Conservation (phyloP, 2,888 invertebrate genomes). For the Rhagonycha lutea region DNA sequence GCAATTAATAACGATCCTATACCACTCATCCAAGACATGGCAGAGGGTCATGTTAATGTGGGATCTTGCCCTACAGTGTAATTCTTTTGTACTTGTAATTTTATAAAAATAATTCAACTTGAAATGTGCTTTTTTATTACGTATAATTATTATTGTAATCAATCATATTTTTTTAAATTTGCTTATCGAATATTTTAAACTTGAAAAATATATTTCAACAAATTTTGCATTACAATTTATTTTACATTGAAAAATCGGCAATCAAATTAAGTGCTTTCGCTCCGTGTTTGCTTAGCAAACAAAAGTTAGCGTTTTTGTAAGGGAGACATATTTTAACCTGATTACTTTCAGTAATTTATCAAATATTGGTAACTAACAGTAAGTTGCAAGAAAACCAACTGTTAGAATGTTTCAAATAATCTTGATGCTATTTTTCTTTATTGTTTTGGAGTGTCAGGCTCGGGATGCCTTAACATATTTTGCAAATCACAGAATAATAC, state of each 20-base stretch:
- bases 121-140: constrained; percentile 1
- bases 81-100: neutral
- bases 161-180: neutral
- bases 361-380: neutral
- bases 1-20: constrained; percentile 62
- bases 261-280: neutral
- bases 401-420: neutral
- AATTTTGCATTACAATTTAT: neutral
- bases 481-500: constrained; percentile 1
- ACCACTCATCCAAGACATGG: constrained; percentile 61
- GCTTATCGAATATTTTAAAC: neutral
- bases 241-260: neutral
- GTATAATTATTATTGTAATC: neutral
- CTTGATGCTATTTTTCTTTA: neutral
- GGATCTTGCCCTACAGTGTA: constrained; percentile 73
- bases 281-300: neutral
- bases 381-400: neutral
- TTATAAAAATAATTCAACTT: neutral
- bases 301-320: neutral
- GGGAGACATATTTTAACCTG: neutral
- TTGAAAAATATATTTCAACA: neutral
- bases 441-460: neutral
- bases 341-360: neutral
- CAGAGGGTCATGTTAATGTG: constrained; percentile 73
- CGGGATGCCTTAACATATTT: constrained; percentile 12